Evolutionary conservation across 1,140 invertebrate genomes (phyloP), one percentile per base, ranked within the genome.

Genomic region (Ceratina calcarata): DNA sequence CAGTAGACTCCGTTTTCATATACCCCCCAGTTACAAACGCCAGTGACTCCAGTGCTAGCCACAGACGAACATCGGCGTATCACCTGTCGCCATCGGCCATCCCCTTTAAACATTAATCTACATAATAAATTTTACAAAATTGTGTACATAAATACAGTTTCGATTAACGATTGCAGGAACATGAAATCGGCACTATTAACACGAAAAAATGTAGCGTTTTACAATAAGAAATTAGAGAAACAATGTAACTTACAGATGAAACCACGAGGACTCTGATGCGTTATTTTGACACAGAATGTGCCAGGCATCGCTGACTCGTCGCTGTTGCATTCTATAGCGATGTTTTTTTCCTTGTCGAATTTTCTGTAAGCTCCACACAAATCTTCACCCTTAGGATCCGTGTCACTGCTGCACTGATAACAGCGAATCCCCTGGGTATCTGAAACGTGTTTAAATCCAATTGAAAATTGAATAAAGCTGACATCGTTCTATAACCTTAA

Each of bases 11-110:
- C 97, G 88, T 98, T 98, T 75, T 97, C 95, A 83, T 97, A 95
- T 16, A 98, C 97, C 18, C 98, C 98, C 97, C 98, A 98, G 90
- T 98, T 98, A 87, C 98, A 99, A 1, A 98, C 97, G 58, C 97
- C 97, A 0, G 97, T 98, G 0, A 97, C 97, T 85, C 97, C 97
- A 49, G 96, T 98, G 81, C 97, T 97, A 10, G 97, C 95, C 2
- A 98, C 96, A 1, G 97, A 98, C 4, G 97, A 97, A 94, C 98
- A 99, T 32, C 97, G 94, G 45, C 98, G 93, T 70, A 98, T 97
- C 0, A 98, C 97, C 92, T 98, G 97, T 53, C 97, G 93, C 97
- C 97, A 98, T 90, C 98, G 94, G 15, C 97, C 97, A 91, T 98
- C 97, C 97, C 97, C 97, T 98, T 73, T 10, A 74, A 84, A 45